These are phyloP conservation scores for Drosophila subsilvestris DNA, from an alignment of 2,888 invertebrate genomes.

Conservation along the genomic window DNA sequence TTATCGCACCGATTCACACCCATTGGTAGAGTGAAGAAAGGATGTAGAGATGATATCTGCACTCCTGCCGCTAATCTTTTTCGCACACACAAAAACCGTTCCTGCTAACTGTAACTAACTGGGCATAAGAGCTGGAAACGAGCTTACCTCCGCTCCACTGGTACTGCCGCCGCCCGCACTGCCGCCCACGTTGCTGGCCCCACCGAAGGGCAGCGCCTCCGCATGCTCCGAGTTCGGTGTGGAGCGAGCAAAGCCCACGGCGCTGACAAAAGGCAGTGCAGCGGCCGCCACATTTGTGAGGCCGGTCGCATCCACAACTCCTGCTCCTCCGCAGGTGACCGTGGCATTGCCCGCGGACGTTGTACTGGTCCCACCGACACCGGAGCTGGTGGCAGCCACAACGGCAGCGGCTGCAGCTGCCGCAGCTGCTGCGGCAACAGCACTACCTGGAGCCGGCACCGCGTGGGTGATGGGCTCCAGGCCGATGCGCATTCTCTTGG, in stretches of 20 bases:
- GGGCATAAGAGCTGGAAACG: background rate
- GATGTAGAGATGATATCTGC: background rate
- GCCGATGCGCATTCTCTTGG: constrained; percentile 97
- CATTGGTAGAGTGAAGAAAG: too few species aligned
- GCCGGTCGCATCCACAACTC: constrained; percentile 71
- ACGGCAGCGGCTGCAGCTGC: constrained; percentile 79
- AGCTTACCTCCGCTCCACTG: constrained; percentile 56
- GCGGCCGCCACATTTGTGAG: constrained; percentile 74
- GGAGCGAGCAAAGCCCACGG: constrained; percentile 81
- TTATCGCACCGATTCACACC: too few species aligned
- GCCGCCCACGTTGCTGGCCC: constrained; percentile 65
- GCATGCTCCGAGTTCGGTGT: constrained; percentile 82
- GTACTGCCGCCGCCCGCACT: constrained; percentile 61
- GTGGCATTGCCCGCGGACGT: constrained; percentile 75
- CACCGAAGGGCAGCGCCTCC: constrained; percentile 76
- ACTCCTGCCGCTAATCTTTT: background rate
- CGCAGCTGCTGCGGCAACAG: constrained; percentile 81
- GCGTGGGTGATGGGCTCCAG: constrained; percentile 97
- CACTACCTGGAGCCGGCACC: constrained; percentile 86
- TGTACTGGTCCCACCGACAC: constrained; percentile 69
- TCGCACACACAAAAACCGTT: too few species aligned
- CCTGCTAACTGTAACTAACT: background rate
- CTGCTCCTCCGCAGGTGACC: constrained; percentile 66
- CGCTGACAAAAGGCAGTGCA: constrained; percentile 76
- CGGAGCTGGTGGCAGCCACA: constrained; percentile 55